A percentile compares a stretch with the other conserved stretches of the same genome.
Evolutionary conservation across 2,113 vertebrate species (phyloP).

Genomic region (Phyllostomus discolor): DNA sequence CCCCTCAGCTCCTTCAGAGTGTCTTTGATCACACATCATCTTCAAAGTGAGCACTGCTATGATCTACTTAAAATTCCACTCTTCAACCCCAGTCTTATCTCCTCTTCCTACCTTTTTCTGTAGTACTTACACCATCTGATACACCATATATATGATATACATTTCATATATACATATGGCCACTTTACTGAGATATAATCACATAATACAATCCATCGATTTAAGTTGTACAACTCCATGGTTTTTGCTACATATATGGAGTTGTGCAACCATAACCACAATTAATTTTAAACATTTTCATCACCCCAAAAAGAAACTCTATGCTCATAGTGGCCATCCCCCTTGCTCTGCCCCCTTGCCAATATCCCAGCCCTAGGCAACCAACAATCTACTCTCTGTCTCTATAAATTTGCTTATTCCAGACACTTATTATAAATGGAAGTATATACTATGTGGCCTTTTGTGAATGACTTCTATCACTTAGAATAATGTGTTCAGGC

Average conservation of each 20-base stretch:
- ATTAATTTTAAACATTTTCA: slow-evolving; percentile 4
- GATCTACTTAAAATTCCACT: neutral
- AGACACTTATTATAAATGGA: neutral
- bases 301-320: neutral
- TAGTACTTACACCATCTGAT: neutral
- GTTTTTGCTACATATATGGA: neutral
- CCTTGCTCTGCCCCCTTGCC: neutral
- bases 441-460: neutral
- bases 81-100: neutral
- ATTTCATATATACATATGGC: neutral
- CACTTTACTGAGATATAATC: neutral
- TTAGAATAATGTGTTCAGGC: neutral
- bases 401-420: neutral
- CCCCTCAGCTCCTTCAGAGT: neutral
- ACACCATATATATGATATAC: neutral
- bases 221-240: neutral
- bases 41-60: neutral
- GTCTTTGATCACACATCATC: neutral
- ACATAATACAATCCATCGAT: neutral
- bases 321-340: neutral
- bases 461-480: neutral
- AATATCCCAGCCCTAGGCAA: neutral
- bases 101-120: neutral
- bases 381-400: neutral
- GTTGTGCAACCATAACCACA: neutral